These are phyloP conservation scores for Serranus cabrilla DNA, from an alignment of 2,797 vertebrate genomes.

Conservation along the genomic window DNA sequence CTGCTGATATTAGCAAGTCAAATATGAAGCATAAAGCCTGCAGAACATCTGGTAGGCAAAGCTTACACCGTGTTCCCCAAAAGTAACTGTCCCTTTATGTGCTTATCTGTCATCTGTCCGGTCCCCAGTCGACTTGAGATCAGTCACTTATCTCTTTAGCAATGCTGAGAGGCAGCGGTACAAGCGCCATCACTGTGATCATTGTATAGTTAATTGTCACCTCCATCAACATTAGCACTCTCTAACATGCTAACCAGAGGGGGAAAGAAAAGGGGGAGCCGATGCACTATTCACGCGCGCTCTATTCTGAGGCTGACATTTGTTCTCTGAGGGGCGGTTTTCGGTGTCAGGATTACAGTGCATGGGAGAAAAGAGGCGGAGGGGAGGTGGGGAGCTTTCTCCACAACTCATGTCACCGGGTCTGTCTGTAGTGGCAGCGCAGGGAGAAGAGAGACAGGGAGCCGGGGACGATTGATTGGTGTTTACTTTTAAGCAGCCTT, in stretches of 20 bases:
- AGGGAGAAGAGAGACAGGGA: conserved; percentile 53
- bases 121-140: conserved; percentile 58
- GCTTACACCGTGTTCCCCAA: conserved; percentile 40
- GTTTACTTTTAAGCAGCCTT: conserved; percentile 78
- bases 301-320: conserved; percentile 74
- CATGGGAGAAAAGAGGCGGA: conserved; percentile 59
- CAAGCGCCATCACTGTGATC: conserved; percentile 73
- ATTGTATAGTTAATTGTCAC: conserved; percentile 76
- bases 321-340: conserved; percentile 74
- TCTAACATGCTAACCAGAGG: conserved; percentile 73
- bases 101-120: conserved; percentile 61
- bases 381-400: conserved; percentile 67
- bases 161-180: conserved; percentile 58
- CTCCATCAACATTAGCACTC: conserved; percentile 77
- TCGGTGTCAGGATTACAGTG: conserved; percentile 74
- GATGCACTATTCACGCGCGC: conserved; percentile 49
- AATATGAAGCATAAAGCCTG: conserved; percentile 51
- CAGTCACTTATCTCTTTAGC: conserved; percentile 70
- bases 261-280: conserved; percentile 25
- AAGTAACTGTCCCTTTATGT: conserved; percentile 59
- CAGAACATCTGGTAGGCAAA: conserved; percentile 66
- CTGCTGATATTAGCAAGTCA: conserved; percentile 66
- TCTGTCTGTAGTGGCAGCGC: conserved; percentile 51
- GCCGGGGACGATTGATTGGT: conserved; percentile 74
- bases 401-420: conserved; percentile 62